Conservation (phyloP, 2,113 vertebrate genomes). For the Triplophysa rosa region DNA sequence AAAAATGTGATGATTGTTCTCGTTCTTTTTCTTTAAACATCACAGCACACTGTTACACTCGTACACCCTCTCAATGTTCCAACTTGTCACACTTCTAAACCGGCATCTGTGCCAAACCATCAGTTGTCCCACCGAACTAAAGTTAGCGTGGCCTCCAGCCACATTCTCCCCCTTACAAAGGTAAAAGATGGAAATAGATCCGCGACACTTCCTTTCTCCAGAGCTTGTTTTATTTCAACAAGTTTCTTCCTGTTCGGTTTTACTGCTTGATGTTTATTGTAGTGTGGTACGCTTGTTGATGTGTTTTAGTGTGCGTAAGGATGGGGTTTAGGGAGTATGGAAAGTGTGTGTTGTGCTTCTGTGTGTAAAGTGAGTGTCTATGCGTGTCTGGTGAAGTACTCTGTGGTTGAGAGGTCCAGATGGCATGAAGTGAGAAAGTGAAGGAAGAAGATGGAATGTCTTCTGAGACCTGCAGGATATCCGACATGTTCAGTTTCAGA, state of each 20-base stretch:
- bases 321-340: conserved; percentile 6
- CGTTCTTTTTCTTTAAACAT: no score
- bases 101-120: conserved; percentile 20
- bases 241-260: background rate
- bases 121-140: conserved; percentile 27
- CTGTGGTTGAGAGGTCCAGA: conserved; percentile 19
- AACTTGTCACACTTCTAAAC: background rate
- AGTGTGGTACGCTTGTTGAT: conserved; percentile 17
- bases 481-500: conserved; percentile 17
- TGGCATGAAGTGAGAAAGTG: conserved; percentile 15
- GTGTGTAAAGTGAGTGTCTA: background rate
- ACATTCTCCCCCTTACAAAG: conserved; percentile 10
- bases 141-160: conserved; percentile 43
- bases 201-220: background rate
- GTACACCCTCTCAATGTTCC: background rate
- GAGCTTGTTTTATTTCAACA: background rate
- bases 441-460: background rate
- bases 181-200: conserved; percentile 13
- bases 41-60: background rate
- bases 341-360: background rate
- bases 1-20: no score
- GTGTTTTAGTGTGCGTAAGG: conserved; percentile 17
- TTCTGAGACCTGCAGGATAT: conserved; percentile 13
- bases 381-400: conserved; percentile 33
- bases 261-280: conserved; percentile 18